Base-by-base conservation (phyloP, 2,797 vertebrate genomes). In the Nothura maculosa region DNA sequence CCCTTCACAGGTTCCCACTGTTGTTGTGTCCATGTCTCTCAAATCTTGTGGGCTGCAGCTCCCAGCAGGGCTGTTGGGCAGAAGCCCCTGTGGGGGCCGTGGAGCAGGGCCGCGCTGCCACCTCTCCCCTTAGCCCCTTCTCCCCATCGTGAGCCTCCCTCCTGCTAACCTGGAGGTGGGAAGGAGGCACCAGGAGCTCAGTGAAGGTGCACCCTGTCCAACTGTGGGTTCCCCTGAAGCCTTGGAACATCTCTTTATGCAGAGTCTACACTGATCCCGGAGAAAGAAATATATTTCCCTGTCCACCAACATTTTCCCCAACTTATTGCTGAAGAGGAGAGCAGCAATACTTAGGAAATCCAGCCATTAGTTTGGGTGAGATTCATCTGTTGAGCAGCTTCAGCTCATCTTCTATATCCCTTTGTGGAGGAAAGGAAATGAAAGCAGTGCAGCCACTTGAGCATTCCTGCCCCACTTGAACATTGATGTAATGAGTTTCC, bases 151-250 rank as follows among this genome's bases (percentile, higher is more conserved):
- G 9, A 2, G 0, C 34, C 20, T 58, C 34, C 28, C 45, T 73
- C n/a, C 64, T 48, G 20, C 4, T 55, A 30, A 12, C 14, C n/a
- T 6, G 1, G 34, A 22, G 50, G 9, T 57, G 43, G 22, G 24
- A 47, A n/a, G 38, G 22, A 10, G 4, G 32, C 42, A 6, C 36
- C 15, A 54, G 32, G 32, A 58, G 36, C 11, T 6, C 21, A 22
- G n/a, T 20, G 7, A 45, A 36, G 61, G 28, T 68, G 61, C 1
- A 0, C 3, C 1, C 32, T 4, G 3, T 62, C 25, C 52, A 34
- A 32, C 52, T 47, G 76, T 32, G 45, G 14, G 40, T 64, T 69
- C 30, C 9, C 20, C 43, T 45, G n/a, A 18, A 64, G 18, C 27
- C 14, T 6, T 4, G 11, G 11, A n/a, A 43, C 0, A 3, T 48